Conservation (phyloP, 2,888 invertebrate species). For the Ptychoptera albimana region DNA sequence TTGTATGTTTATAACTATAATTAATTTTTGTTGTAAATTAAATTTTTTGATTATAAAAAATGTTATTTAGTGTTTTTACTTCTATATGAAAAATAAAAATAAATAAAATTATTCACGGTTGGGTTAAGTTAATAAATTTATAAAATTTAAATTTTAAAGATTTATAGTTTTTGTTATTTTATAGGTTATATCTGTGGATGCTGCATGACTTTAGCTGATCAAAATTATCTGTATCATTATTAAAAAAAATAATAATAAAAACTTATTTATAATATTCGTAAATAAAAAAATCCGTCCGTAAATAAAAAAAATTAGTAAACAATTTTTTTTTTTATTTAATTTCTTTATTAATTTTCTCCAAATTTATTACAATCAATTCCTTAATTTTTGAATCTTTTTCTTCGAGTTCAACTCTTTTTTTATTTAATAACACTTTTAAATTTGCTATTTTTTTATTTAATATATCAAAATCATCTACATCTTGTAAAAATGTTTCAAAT, state of each 20-base stretch:
- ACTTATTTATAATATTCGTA: neutral
- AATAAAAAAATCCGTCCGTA: neutral
- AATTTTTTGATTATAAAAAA: too few relatives aligned
- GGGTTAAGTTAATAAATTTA: too few relatives aligned
- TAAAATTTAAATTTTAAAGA: too few relatives aligned
- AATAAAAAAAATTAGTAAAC: neutral
- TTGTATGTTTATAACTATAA: too few relatives aligned
- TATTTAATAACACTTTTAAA: neutral
- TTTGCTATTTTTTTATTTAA: constrained; percentile 8
- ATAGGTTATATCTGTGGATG: too few relatives aligned
- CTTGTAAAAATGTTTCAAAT: constrained; percentile 24
- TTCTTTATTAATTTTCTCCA: neutral
- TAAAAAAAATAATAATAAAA: neutral
- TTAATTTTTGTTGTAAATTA: too few relatives aligned
- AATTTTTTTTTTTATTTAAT: neutral
- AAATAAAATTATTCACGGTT: too few relatives aligned
- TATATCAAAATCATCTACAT: constrained; percentile 19
- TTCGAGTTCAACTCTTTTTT: neutral
- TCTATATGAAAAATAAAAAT: too few relatives aligned
- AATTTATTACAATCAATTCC: neutral
- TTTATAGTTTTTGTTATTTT: too few relatives aligned
- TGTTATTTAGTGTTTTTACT: too few relatives aligned
- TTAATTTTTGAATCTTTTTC: neutral
- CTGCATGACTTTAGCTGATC: neutral
- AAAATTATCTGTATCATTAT: neutral